A percentile compares a stretch with the other conserved stretches of the same genome.
Conservation (phyloP, 2,797 vertebrate genomes). For the Pelobates cultripes region DNA sequence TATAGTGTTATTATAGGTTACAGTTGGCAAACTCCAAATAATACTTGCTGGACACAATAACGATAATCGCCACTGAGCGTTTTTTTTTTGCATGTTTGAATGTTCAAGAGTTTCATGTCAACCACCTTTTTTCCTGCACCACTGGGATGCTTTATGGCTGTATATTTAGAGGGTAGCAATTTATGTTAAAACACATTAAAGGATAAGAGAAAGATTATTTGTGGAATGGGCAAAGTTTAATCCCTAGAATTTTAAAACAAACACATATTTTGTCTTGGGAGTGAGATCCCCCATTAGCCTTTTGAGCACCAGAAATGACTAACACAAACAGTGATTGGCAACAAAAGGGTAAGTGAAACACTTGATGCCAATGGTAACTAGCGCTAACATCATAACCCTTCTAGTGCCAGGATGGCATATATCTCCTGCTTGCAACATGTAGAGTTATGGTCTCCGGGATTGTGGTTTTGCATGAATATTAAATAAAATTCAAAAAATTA, state of each 20-base stretch:
- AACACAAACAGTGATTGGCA: background rate
- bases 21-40: slow-evolving; percentile 12
- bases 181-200: background rate
- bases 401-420: background rate
- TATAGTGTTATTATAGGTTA: slow-evolving; percentile 16
- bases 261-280: too few relatives aligned
- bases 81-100: background rate
- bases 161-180: background rate
- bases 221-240: background rate
- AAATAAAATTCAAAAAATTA: background rate
- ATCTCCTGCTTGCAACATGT: background rate
- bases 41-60: slow-evolving; percentile 23
- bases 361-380: background rate
- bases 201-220: background rate
- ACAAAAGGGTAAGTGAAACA: background rate
- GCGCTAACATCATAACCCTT: background rate
- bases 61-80: background rate
- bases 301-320: background rate
- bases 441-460: background rate
- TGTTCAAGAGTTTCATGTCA: background rate
- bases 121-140: background rate
- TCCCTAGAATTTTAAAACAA: too few relatives aligned
- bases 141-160: background rate
- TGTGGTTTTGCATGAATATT: background rate
- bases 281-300: background rate